Base-by-base conservation (phyloP, 2,113 vertebrate species). In the Eclectus roratus region DNA sequence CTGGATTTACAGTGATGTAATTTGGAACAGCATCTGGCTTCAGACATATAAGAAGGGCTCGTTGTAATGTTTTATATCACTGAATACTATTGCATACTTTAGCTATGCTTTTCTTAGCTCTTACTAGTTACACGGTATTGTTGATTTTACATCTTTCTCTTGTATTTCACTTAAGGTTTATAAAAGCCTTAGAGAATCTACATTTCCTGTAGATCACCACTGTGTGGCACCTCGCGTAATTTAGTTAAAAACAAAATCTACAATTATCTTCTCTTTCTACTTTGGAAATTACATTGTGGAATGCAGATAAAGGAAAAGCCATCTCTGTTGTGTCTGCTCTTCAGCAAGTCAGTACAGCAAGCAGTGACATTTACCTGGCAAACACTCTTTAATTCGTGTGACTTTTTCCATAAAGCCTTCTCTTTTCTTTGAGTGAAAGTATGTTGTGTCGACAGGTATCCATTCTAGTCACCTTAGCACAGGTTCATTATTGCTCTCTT, bases 1-100 rank as follows among this genome's bases (percentile, higher is more conserved):
- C 88, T 96, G 93, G 88, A 96, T 94, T 96, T 96, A 78, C 88
- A 92, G 77, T 93, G 93, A 96, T 91, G 95, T 96, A 95, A 97
- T 96, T 94, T 95, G 80, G 80, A 94, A 49, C 76, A 94, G 31
- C 90, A 96, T 95, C 83, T 96, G 92, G 90, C 56, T 94, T 95
- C 58, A 77, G 77, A 86, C 76, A 76, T 44, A 23, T 81, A 86
- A 89, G 79, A 80, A 80, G 21, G 11, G 19, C 9, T 84, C 10
- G 3, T 70, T 70, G 88, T 83, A 92, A 76, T 91, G 85, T 69
- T 89, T 95, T 96, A 44, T 96, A 91, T 96, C 91, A 78, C 64
- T 60, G 71, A 73, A 72, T 96, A 91, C 81, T 93, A 93, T 46
- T 93, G 60, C n/a, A 91, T 73, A 28, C 16, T 91, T 82, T 64